Evolutionary conservation across 2,797 vertebrate species (phyloP).

Genomic region (Bovichtus variegatus): DNA sequence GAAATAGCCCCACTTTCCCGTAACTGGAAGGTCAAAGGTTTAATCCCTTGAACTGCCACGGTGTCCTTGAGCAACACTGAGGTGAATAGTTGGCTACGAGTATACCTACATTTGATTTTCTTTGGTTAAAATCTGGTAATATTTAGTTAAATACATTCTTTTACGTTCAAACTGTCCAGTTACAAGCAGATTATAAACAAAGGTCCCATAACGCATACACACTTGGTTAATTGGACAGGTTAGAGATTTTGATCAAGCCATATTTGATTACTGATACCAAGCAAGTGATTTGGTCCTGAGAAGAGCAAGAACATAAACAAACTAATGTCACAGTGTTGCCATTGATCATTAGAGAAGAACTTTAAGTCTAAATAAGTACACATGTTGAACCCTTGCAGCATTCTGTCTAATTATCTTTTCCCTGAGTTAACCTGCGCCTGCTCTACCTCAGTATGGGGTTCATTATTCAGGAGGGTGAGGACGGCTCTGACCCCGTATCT

Average conservation of each 20-base stretch:
- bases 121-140: not conserved
- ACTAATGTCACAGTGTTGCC: not conserved
- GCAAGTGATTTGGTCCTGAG: conserved; percentile 1
- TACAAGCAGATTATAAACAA: conserved; percentile 2
- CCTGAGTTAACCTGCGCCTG: conserved; percentile 71
- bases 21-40: conserved; percentile 29
- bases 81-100: not conserved
- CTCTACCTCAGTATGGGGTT: conserved; percentile 77
- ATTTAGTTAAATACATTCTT: not conserved
- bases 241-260: conserved; percentile 5
- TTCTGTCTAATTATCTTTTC: conserved; percentile 77
- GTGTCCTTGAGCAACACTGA: conserved; percentile 15
- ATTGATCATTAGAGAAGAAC: conserved; percentile 43
- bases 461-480: conserved; percentile 79
- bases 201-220: not conserved
- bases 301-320: conserved; percentile 4
- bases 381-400: conserved; percentile 19
- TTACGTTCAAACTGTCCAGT: not conserved
- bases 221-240: not conserved
- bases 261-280: not conserved
- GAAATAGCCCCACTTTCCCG: conserved; percentile 6
- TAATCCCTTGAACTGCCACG: not conserved
- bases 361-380: conserved; percentile 40
- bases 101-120: not conserved
- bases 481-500: conserved; percentile 71